Base-by-base conservation (phyloP, 2,797 vertebrate species). In the Sebastes jordani region DNA sequence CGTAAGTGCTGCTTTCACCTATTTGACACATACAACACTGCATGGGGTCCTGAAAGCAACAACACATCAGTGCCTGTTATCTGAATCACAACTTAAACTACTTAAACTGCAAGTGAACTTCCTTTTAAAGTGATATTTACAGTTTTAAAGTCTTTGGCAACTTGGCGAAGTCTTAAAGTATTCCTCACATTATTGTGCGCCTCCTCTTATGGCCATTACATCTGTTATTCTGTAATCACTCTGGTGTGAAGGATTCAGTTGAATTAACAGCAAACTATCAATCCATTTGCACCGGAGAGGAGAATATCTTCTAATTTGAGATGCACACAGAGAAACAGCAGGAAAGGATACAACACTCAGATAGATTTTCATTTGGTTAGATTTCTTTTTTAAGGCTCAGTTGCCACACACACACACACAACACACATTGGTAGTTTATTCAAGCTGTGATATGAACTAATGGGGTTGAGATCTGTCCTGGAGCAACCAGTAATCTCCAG, bases 391-490 rank as follows among this genome's bases (percentile, higher is more conserved):
- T 36, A 18, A 20, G 36, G 59, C 32, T 69, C 72, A 72, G 52
- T 60, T 14, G 9, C 42, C 36, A 20, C 61, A 49, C 11, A 61
- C 11, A 61, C 11, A 38, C 23, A 60, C 32, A 75, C 32, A 75
- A 64, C 11, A 25, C 13, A 56, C 60, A 38, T 52, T 3, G 22
- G 32, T 58, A 54, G 55, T 71, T 61, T 75, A 49, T 58, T 70
- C 42, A 32, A 76, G 73, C 36, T 67, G 69, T 76, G 62, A 63
- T 84, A 49, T 71, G 38, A 76, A 80, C 72, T 80, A 88, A 88
- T 82, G 68, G 58, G 75, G 67, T 76, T 52, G 52, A 78, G 76
- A 67, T 70, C 27, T 77, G 59, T 80, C 76, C 27, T 58, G 71
- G 63, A 72, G 55, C 46, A 65, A 70, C n/a, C 61, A 71, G 60